These are phyloP conservation scores for Alces alces DNA, from an alignment of 2,113 vertebrate genomes.

Conservation along the genomic window DNA sequence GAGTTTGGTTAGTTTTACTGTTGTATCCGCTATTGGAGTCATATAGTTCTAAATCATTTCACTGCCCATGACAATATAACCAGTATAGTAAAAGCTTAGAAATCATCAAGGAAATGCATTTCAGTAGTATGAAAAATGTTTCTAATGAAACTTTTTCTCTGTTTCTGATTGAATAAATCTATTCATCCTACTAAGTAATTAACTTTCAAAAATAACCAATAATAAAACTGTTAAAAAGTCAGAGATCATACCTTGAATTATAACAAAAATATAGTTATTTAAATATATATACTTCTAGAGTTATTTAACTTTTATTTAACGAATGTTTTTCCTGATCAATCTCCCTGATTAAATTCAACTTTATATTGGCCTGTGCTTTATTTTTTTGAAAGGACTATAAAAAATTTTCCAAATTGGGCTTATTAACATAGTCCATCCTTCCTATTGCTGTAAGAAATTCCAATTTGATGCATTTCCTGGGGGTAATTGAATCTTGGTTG, in stretches of 20 bases:
- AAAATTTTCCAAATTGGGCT: not conserved
- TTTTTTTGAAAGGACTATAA: not conserved
- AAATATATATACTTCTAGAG: not conserved
- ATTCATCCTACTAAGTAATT: not conserved
- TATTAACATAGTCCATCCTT: not conserved
- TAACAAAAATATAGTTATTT: not conserved
- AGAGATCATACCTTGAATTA: not conserved
- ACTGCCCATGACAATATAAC: not conserved
- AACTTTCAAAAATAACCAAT: not conserved
- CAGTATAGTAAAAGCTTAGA: not conserved
- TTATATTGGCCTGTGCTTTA: not conserved
- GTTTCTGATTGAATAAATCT: not conserved
- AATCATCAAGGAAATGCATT: conserved; percentile 6
- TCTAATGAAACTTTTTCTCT: not conserved
- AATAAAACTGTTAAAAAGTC: not conserved
- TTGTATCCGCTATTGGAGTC: not conserved
- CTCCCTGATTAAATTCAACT: not conserved
- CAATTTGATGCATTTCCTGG: not conserved
- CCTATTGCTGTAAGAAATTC: not conserved
- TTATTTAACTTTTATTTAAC: not conserved
- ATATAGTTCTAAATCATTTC: not conserved
- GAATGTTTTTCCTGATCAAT: not conserved
- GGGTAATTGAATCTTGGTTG: not conserved
- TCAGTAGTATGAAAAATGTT: not conserved
- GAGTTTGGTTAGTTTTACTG: not conserved